Conservation (phyloP, 2,113 vertebrate species). For the Bufo gargarizans region DNA sequence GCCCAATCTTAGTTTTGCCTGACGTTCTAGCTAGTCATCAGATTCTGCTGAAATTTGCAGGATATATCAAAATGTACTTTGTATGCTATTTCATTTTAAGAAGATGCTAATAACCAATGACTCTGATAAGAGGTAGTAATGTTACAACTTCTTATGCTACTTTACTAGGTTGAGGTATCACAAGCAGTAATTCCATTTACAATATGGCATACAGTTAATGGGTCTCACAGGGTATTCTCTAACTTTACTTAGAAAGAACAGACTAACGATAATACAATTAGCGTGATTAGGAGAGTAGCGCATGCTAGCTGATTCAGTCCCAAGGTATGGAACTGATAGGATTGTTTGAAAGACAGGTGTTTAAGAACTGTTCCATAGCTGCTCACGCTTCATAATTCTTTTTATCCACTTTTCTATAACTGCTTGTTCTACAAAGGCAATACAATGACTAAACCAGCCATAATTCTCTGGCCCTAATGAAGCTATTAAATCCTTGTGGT, state of each 20-base stretch:
- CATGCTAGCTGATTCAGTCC: background rate
- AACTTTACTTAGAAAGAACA: background rate
- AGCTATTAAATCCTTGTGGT: slow-evolving; percentile 53
- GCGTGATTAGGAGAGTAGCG: background rate
- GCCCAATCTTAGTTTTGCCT: too few species aligned
- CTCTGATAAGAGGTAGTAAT: background rate
- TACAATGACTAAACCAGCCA: slow-evolving; percentile 43
- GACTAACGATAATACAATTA: background rate
- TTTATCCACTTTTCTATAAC: slow-evolving; percentile 44
- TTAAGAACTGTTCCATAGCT: background rate
- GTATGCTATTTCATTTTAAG: too few species aligned
- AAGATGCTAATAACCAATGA: background rate
- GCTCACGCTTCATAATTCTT: background rate
- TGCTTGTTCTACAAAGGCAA: slow-evolving; percentile 46
- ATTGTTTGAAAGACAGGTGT: slow-evolving; percentile 36
- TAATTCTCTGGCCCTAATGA: slow-evolving; percentile 50
- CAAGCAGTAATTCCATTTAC: background rate
- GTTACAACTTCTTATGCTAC: background rate
- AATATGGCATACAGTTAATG: background rate
- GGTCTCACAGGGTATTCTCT: background rate
- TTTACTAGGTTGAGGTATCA: background rate
- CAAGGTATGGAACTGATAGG: slow-evolving; percentile 2
- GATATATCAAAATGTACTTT: background rate
- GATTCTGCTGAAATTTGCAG: too few species aligned
- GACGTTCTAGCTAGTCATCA: too few species aligned